Evolutionary conservation across 2,888 invertebrate species (phyloP), one percentile per base, ranked within the genome.

Genomic region (Trissolcus japonicus): DNA sequence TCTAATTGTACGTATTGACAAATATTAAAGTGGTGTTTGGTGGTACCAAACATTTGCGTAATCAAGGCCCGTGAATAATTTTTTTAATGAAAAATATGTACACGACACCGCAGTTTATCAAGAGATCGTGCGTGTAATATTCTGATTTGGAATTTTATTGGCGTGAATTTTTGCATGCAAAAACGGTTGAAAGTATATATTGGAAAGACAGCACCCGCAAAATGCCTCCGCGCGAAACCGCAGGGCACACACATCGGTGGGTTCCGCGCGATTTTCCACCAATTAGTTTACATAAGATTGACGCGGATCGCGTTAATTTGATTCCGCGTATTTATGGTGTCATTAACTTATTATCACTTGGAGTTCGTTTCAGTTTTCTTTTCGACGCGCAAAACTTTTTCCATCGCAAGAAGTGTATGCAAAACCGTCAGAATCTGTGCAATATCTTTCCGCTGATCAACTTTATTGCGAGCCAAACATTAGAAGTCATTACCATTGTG

Each of bases 41-140:
- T n/a, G 4, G 21, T 4, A 4, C 29, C 21, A 14, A 48, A 61
- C 9, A 41, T 19, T 21, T 21, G 9, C 7, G 57, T 59, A 62
- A 62, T 62, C 14, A 9, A n/a, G 21, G 19, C 48, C 40, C 41
- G 46, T 46, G 17, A n/a, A 21, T 55, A 35, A 61, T 16, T 9
- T 21, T n/a, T n/a, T n/a, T n/a, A n/a, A 61, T 69, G 19, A 68
- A 61, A 68, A 60, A 60, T 55, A 61, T 46, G 21, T 35, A 7
- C 7, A 16, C 40, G 21, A 40, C 40, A 61, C 55, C 25, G 61
- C 50, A 48, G 50, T 56, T 40, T 69, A 50, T 21, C 40, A 11
- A 3, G 13, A 14, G 21, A 16, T 17, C 48, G 54, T 61, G 56
- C 41, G 69, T n/a, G n/a, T n/a, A n/a, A 29, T 61, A 69, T 60